Evolutionary conservation across 2,113 vertebrate species (phyloP), one percentile per base, ranked within the genome.

Genomic region (Apteryx mantelli): DNA sequence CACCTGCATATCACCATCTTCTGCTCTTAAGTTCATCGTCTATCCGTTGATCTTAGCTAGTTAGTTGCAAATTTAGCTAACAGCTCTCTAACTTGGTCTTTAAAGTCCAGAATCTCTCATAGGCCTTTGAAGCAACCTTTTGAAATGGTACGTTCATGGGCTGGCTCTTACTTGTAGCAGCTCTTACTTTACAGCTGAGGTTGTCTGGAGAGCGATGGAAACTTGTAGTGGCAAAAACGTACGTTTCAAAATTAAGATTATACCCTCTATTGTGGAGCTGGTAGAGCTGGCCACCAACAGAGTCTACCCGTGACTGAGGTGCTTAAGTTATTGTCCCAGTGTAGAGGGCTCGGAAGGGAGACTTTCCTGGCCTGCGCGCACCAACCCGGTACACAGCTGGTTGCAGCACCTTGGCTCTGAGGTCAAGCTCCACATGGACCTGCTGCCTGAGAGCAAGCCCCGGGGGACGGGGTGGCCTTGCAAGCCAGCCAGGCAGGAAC

Each of bases 31-130:
- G 55, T 32, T 4, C 91, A 21, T 13, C 30, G 1, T 11, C 34
- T 18, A 5, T 4, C 92, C 36, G 0, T 11, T 19, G 76, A 7
- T 12, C 82, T 65, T 61, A 6, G 77, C 32, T 13, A 19, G 46
- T 30, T 56, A 48, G 83, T 20, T 70, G 86, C 60, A 60, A 53
- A 58, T 4, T 1, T 6, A 34, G 60, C 69, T 73, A 60, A 36
- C 40, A 22, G 81, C 65, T 1, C 1, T 25, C 74, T 30, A 7
- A 0, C 73, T 11, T 32, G 38, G 42, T 38, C 55, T 75, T 18
- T 55, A 3, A 52, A 11, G 85, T 48, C 48, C 16, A 48, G 24
- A 6, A 19, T 69, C n/a, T 63, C 25, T 1, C 13, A 0, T 0
- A 9, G 4, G 6, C 20, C 55, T 58, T 83, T 14, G 24, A 50